Percentiles rank a stretch among this genome's conserved stretches.
Evolutionary conservation across 2,113 vertebrate species (phyloP).

Genomic region (Bujurquina vittata): DNA sequence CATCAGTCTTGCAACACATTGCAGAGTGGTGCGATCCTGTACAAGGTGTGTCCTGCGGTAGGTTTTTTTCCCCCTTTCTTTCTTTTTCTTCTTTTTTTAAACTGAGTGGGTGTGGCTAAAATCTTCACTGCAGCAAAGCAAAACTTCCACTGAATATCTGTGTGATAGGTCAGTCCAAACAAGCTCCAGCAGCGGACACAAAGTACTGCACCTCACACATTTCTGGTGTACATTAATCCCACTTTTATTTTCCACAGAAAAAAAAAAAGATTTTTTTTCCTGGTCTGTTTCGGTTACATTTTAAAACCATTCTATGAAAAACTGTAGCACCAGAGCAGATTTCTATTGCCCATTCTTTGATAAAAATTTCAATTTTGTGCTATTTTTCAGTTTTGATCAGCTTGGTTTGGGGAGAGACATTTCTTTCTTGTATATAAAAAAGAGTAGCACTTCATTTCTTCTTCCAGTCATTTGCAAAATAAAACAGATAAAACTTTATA

Average conservation of each 20-base stretch:
- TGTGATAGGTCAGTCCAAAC: constrained; percentile 45
- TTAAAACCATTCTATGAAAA: constrained; percentile 79
- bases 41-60: constrained; percentile 71
- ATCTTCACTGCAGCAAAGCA: constrained; percentile 71
- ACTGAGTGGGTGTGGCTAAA: constrained; percentile 67
- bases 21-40: constrained; percentile 58
- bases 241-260: constrained; percentile 80
- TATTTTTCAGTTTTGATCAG: constrained; percentile 72
- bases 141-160: constrained; percentile 48
- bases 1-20: constrained; percentile 63
- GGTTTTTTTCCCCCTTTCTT: background rate
- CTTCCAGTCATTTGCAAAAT: constrained; percentile 76
- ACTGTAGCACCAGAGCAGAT: constrained; percentile 83
- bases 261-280: constrained; percentile 56
- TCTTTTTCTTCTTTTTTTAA: constrained; percentile 15
- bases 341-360: constrained; percentile 73
- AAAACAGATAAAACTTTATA: constrained; percentile 64
- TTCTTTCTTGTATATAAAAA: constrained; percentile 71
- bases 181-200: constrained; percentile 59
- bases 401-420: constrained; percentile 65
- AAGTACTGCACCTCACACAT: constrained; percentile 76
- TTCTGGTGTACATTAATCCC: constrained; percentile 79
- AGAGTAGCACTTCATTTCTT: constrained; percentile 73
- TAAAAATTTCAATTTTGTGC: constrained; percentile 81
- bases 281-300: constrained; percentile 73